Percentiles rank a stretch among this genome's conserved stretches.
These are phyloP conservation scores for Liopterus haemorrhoidalis DNA, from an alignment of 2,888 invertebrate genomes.

Conservation along the genomic window DNA sequence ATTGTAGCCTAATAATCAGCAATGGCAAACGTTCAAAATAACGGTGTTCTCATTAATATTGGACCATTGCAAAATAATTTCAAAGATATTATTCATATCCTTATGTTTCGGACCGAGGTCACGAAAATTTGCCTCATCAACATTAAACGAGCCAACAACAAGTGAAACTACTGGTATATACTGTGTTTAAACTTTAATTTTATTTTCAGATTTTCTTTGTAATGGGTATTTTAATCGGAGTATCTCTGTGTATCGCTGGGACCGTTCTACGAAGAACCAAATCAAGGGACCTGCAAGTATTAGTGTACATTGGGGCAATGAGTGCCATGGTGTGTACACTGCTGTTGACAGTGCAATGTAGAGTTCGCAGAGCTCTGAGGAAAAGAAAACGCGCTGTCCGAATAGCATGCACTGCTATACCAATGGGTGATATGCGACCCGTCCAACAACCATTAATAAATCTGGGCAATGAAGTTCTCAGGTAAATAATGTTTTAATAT, in stretches of 20 bases:
- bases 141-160: too few species aligned
- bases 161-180: too few species aligned
- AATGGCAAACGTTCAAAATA: too few species aligned
- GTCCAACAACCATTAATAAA: conserved; percentile 25
- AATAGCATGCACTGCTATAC: conserved; percentile 26
- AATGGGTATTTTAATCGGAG: conserved; percentile 59
- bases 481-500: conserved; percentile 29
- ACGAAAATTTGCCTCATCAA: too few species aligned
- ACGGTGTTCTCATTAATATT: too few species aligned
- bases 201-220: conserved; percentile 57
- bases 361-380: conserved; percentile 48
- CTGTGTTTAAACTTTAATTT: too few species aligned
- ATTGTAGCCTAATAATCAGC: too few species aligned
- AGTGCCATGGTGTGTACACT: conserved; percentile 58
- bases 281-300: conserved; percentile 59
- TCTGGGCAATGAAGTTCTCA: conserved; percentile 29
- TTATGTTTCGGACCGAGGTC: too few species aligned
- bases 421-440: conserved; percentile 26
- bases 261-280: conserved; percentile 57
- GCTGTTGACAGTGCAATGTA: conserved; percentile 59
- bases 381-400: conserved; percentile 25
- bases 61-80: too few species aligned
- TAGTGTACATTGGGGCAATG: conserved; percentile 61
- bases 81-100: too few species aligned
- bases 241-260: conserved; percentile 60